phyloP scores from a whole-genome alignment of 2,888 invertebrate genomes.

The Halictus quadricinctus region DNA sequence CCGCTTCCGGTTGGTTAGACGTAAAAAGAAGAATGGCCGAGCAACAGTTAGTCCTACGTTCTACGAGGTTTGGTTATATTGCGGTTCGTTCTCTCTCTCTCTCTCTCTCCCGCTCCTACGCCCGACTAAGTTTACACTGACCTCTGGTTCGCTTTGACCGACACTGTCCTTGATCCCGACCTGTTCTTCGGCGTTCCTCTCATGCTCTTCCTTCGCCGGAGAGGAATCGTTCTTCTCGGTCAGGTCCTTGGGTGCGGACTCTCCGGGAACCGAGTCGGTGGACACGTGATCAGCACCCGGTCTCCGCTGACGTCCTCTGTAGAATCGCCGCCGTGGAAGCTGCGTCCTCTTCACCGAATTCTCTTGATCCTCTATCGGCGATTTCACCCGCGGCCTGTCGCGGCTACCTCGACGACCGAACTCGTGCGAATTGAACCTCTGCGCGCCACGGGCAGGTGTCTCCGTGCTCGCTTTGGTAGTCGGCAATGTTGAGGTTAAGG shows the following conservation, averaged over 20 bases:
- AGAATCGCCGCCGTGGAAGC: constrained; percentile 38
- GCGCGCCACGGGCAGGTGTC: not conserved
- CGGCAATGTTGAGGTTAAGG: not conserved
- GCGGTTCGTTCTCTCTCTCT: not conserved
- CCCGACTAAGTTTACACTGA: constrained; percentile 65
- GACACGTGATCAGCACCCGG: not conserved
- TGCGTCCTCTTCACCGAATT: not conserved
- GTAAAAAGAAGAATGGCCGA: not conserved
- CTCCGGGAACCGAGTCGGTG: not conserved
- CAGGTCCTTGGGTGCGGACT: not conserved
- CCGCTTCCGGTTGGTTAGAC: constrained; percentile 31
- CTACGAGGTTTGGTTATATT: constrained; percentile 32
- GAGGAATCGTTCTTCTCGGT: not conserved
- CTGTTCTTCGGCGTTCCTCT: constrained; percentile 14
- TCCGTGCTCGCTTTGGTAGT: not conserved
- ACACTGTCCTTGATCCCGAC: constrained; percentile 53
- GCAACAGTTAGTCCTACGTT: constrained; percentile 24
- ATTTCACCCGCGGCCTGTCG: not conserved
- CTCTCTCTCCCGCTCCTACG: not conserved
- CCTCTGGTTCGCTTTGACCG: constrained; percentile 68
- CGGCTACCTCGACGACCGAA: constrained; percentile 16
- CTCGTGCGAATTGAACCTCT: constrained; percentile 1
- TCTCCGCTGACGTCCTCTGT: constrained; percentile 50
- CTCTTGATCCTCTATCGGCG: not conserved
- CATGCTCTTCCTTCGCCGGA: not conserved